Evolutionary conservation across 2,797 vertebrate genomes (phyloP).

Genomic region (Gambelia wislizenii): DNA sequence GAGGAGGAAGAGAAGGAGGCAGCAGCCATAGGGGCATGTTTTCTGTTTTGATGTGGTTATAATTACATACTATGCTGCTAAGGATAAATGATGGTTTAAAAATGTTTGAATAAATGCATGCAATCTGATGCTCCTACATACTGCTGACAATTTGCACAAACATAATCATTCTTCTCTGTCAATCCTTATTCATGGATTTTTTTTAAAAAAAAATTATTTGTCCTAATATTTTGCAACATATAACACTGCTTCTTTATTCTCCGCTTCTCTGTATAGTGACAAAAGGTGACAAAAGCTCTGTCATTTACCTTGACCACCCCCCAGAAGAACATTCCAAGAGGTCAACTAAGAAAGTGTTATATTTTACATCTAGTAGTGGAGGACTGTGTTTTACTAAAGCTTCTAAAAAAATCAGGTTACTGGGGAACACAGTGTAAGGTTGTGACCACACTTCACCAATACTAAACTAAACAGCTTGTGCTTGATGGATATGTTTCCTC

Average conservation of each 20-base stretch:
- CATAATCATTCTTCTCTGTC: too few species aligned
- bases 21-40: too few species aligned
- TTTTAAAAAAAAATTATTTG: not conserved
- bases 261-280: not conserved
- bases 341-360: slow-evolving; percentile 13
- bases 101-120: not conserved
- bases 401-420: slow-evolving; percentile 40
- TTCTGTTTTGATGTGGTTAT: not conserved
- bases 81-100: not conserved
- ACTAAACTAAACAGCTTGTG: not conserved
- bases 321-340: not conserved
- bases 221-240: not conserved
- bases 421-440: slow-evolving; percentile 47
- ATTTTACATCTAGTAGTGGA: slow-evolving; percentile 29
- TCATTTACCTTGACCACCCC: not conserved
- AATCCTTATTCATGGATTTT: not conserved
- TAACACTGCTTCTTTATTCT: not conserved
- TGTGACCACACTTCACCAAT: not conserved
- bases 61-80: not conserved
- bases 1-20: too few species aligned
- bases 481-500: slow-evolving; percentile 13
- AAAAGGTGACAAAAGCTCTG: not conserved
- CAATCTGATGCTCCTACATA: too few species aligned
- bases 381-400: not conserved
- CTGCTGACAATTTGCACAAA: too few species aligned